phyloP scores from a whole-genome alignment of 2,797 vertebrate species.

The Melanogrammus aeglefinus region DNA sequence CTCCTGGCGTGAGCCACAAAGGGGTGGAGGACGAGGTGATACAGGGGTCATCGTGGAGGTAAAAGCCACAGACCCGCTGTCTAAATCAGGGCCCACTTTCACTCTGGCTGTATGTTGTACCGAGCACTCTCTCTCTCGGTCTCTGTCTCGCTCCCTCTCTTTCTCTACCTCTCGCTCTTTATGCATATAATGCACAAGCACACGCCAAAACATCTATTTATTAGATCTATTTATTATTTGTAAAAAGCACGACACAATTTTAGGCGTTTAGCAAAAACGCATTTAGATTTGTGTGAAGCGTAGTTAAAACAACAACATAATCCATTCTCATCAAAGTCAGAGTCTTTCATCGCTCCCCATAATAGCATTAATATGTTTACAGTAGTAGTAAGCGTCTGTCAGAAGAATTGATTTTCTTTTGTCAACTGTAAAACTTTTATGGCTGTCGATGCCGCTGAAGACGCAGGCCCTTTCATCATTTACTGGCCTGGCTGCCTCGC shows the following conservation, averaged over 20 bases:
- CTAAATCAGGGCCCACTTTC: constrained; percentile 14
- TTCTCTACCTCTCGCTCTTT: background rate
- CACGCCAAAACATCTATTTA: constrained; percentile 9
- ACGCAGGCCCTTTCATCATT: constrained; percentile 62
- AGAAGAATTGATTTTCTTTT: constrained; percentile 69
- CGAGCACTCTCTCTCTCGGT: background rate
- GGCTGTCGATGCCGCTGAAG: constrained; percentile 62
- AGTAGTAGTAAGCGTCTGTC: constrained; percentile 46
- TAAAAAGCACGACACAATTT: constrained; percentile 34
- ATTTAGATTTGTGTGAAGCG: constrained; percentile 61
- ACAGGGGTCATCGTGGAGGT: constrained; percentile 33
- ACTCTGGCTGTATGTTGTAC: background rate
- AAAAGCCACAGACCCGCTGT: constrained; percentile 16
- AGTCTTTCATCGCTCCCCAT: constrained; percentile 41
- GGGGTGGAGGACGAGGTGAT: constrained; percentile 43
- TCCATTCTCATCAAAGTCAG: constrained; percentile 50
- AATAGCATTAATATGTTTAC: constrained; percentile 65
- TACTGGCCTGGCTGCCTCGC: constrained; percentile 58
- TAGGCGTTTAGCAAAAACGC: constrained; percentile 37
- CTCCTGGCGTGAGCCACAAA: constrained; percentile 44
- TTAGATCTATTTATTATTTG: constrained; percentile 29
- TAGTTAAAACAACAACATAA: constrained; percentile 51
- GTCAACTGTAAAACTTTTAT: constrained; percentile 73
- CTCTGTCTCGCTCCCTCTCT: background rate
- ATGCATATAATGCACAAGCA: background rate